Base-by-base conservation (phyloP, 1,140 invertebrate species). In the Bilobella aurantiaca region DNA sequence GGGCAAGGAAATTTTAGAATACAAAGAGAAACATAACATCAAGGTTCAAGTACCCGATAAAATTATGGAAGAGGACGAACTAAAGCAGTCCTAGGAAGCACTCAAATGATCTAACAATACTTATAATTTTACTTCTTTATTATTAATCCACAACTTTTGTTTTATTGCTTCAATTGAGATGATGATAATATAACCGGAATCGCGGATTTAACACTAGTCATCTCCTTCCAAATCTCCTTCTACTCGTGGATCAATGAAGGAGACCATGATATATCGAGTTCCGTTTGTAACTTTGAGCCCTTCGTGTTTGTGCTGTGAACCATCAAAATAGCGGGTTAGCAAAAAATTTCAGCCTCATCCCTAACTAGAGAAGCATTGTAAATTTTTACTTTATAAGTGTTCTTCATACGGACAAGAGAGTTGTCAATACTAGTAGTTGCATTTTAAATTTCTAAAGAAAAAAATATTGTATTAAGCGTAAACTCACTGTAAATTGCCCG, bases 221-320 rank as follows among this genome's bases (percentile, higher is more conserved):
- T n/a, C n/a, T n/a, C n/a, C n/a, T n/a, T n/a, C n/a, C n/a, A n/a
- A n/a, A n/a, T n/a, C n/a, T n/a, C n/a, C n/a, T n/a, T n/a, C n/a
- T n/a, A n/a, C 85, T n/a, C n/a, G 98, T 67, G 96, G 96, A 81
- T 99, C 94, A 1, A 99, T 86, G 77, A 99, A 99, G 21, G 95
- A 94, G 73, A 99, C 89, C 91, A 98, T 95, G 73, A 99, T 99
- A 79, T 99, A 99, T 68, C 96, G 82, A 1, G 91, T 96, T 56
- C 96, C 95, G 49, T 86, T 87, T 0, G 87, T 94, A 5, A 91
- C 89, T 16, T 76, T 77, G 0, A 98, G 81, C 1, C 96, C 96
- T 80, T 98, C 96, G 75, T 98, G 96, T 77, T 85, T 93, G 79
- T 98, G 96, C 49, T 53, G 23, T 58, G 53, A 42, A 42, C n/a